phyloP scores from a whole-genome alignment of 1,140 invertebrate species.

The Callitettix versicolor region DNA sequence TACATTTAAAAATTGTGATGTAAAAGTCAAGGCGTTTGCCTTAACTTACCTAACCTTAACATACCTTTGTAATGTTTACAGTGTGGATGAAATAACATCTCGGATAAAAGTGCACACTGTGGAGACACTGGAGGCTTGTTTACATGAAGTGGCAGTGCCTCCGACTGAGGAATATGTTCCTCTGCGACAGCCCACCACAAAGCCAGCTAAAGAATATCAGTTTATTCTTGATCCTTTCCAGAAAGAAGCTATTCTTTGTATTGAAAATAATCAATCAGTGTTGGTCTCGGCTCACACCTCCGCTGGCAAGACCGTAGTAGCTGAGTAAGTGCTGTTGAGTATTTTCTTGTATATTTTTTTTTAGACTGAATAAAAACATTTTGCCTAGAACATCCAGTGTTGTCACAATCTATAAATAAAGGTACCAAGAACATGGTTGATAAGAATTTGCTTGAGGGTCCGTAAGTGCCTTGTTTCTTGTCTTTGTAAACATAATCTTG shows the following conservation, averaged over 20 bases:
- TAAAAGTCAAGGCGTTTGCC: no score
- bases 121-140: conserved; percentile 80
- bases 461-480: no score
- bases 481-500: no score
- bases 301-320: conserved; percentile 99
- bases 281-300: conserved; percentile 98
- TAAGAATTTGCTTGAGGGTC: no score
- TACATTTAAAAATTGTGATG: no score
- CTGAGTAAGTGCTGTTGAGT: conserved; percentile 60
- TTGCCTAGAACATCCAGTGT: no score
- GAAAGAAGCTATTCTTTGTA: conserved; percentile 91
- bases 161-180: conserved; percentile 74
- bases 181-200: conserved; percentile 42
- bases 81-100: conserved; percentile 24
- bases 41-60: no score
- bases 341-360: no score
- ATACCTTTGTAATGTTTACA: no score
- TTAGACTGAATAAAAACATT: no score
- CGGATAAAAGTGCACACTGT: conserved; percentile 76
- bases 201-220: conserved; percentile 85
- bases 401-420: no score
- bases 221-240: conserved; percentile 98
- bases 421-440: no score
- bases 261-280: conserved; percentile 96
- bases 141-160: conserved; percentile 87